phyloP scores from a whole-genome alignment of 2,113 vertebrate genomes.

The Lophius piscatorius region DNA sequence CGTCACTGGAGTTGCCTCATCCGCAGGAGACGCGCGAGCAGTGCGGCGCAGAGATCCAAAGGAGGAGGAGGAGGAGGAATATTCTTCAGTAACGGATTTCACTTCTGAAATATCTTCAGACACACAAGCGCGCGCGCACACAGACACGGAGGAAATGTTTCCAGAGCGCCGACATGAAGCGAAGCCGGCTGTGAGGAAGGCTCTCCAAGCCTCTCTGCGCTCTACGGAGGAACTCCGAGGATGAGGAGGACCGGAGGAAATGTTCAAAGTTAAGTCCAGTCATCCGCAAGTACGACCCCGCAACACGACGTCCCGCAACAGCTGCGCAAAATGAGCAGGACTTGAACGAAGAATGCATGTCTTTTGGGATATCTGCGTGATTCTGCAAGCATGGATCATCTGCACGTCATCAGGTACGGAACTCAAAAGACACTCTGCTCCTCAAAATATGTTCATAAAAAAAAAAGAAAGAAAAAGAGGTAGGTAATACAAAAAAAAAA shows the following conservation, averaged over 20 bases:
- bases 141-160: background rate
- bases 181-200: slow-evolving; percentile 24
- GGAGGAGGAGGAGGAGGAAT: background rate
- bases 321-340: slow-evolving; percentile 57
- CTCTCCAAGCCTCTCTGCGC: slow-evolving; percentile 21
- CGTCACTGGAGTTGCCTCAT: slow-evolving; percentile 44
- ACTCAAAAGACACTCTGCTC: background rate
- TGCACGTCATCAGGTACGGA: slow-evolving; percentile 73
- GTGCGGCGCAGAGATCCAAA: slow-evolving; percentile 16
- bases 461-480: background rate
- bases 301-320: slow-evolving; percentile 10
- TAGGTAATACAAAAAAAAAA: background rate
- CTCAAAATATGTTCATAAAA: background rate
- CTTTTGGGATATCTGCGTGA: slow-evolving; percentile 71
- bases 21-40: slow-evolving; percentile 23
- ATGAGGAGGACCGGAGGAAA: slow-evolving; percentile 21
- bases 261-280: slow-evolving; percentile 62
- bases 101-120: background rate
- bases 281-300: slow-evolving; percentile 34
- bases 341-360: slow-evolving; percentile 75
- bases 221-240: background rate
- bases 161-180: background rate
- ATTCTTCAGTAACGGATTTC: background rate
- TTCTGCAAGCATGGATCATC: slow-evolving; percentile 70
- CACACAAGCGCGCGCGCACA: too few species aligned